Evolutionary conservation across 1,140 invertebrate species (phyloP).

Genomic region (Aphelenchoides avenae): DNA sequence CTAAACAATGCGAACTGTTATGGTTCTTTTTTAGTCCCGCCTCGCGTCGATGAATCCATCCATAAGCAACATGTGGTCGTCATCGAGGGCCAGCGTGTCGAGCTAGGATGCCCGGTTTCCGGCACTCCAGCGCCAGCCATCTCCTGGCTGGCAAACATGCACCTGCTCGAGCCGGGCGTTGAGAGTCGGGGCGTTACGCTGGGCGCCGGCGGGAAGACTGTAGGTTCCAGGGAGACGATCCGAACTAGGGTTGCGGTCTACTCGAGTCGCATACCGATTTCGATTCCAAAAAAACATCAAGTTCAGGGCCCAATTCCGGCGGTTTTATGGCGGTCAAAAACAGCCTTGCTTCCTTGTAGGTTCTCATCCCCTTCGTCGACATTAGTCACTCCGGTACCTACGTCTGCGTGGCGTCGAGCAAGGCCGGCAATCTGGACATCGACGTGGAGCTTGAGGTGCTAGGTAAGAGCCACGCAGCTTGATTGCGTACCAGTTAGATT

Average conservation of each 20-base stretch:
- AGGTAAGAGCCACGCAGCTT: too few relatives aligned
- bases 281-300: too few relatives aligned
- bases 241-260: too few relatives aligned
- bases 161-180: constrained; percentile 21
- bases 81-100: constrained; percentile 40
- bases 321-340: too few relatives aligned
- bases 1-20: too few relatives aligned
- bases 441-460: constrained; percentile 43
- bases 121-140: constrained; percentile 41
- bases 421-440: constrained; percentile 46
- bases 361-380: constrained; percentile 34
- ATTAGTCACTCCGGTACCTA: constrained; percentile 35
- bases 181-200: constrained; percentile 32
- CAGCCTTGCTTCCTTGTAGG: too few relatives aligned
- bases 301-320: background rate
- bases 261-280: too few relatives aligned
- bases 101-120: constrained; percentile 45
- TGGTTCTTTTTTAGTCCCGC: constrained; percentile 46
- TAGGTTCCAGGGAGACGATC: constrained; percentile 27
- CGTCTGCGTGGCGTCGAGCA: constrained; percentile 45
- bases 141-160: constrained; percentile 39
- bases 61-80: constrained; percentile 33
- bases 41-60: constrained; percentile 39
- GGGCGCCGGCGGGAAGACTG: constrained; percentile 29
- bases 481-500: constrained; percentile 2